These are phyloP conservation scores for Meandrusa payeni DNA, from an alignment of 2,888 invertebrate genomes.

Conservation along the genomic window DNA sequence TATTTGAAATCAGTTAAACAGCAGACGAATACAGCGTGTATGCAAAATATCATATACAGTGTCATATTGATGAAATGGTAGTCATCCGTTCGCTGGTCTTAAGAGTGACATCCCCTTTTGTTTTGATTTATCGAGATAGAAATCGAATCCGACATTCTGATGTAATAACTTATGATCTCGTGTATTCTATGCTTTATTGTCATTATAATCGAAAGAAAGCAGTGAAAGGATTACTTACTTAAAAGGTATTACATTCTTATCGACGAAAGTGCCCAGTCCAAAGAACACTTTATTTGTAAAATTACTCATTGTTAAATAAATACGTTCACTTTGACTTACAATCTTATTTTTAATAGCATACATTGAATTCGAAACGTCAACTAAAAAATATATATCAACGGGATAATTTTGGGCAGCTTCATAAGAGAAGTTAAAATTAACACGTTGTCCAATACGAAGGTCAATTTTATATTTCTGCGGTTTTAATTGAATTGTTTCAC, in stretches of 20 bases:
- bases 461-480: constrained; percentile 54
- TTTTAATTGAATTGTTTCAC: constrained; percentile 50
- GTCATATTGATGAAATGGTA: too few species aligned
- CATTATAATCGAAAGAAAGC: too few species aligned
- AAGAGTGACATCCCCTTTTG: too few species aligned
- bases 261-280: constrained; percentile 85
- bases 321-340: constrained; percentile 66
- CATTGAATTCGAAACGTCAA: constrained; percentile 90
- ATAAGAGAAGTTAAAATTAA: constrained; percentile 71
- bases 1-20: too few species aligned
- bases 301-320: constrained; percentile 76
- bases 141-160: too few species aligned
- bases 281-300: constrained; percentile 83
- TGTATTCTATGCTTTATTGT: too few species aligned
- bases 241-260: constrained; percentile 79
- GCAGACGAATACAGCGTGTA: too few species aligned
- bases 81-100: too few species aligned
- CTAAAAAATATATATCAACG: constrained; percentile 90
- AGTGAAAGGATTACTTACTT: constrained; percentile 42
- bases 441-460: constrained; percentile 45
- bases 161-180: too few species aligned
- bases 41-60: too few species aligned
- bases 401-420: constrained; percentile 87
- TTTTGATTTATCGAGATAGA: too few species aligned
- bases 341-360: constrained; percentile 73